A percentile compares a stretch with the other conserved stretches of the same genome.
Conservation (phyloP, 2,888 invertebrate species). For the Ophonus ardosiacus region DNA sequence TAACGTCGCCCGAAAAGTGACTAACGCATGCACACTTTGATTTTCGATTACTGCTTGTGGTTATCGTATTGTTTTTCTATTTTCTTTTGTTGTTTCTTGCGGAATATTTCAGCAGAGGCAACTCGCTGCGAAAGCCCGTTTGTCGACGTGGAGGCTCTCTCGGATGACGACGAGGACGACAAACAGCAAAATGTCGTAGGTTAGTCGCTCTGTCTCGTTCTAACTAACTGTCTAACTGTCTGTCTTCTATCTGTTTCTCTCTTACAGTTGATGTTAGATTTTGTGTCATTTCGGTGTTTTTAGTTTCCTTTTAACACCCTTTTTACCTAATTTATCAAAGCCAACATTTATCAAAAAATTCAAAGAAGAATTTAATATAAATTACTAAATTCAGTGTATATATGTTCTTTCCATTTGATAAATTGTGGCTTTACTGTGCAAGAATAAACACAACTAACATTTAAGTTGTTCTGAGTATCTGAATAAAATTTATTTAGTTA, state of each 20-base stretch:
- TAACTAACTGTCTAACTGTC: conserved; percentile 45
- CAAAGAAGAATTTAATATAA: neutral
- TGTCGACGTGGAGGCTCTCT: conserved; percentile 83
- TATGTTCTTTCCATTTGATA: neutral
- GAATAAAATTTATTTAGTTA: neutral
- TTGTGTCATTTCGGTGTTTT: conserved; percentile 40
- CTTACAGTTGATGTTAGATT: conserved; percentile 52
- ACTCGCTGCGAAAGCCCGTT: conserved; percentile 80
- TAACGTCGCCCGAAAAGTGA: conserved; percentile 28
- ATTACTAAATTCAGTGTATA: too few species aligned
- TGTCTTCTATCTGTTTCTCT: conserved; percentile 65
- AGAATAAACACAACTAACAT: neutral
- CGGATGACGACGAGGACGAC: conserved; percentile 79
- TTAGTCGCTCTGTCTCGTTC: conserved; percentile 76
- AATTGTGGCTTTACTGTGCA: neutral
- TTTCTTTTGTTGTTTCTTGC: conserved; percentile 67
- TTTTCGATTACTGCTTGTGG: conserved; percentile 49
- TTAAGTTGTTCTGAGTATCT: neutral
- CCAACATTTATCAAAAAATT: neutral
- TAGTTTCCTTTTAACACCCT: conserved; percentile 31
- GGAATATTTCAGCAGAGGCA: conserved; percentile 64
- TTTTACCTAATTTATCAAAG: neutral
- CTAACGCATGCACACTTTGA: conserved; percentile 55
- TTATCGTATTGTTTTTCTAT: conserved; percentile 62
- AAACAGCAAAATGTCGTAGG: conserved; percentile 77